Evolutionary conservation across 2,113 vertebrate species (phyloP).

Genomic region (Hypanus sabinus): DNA sequence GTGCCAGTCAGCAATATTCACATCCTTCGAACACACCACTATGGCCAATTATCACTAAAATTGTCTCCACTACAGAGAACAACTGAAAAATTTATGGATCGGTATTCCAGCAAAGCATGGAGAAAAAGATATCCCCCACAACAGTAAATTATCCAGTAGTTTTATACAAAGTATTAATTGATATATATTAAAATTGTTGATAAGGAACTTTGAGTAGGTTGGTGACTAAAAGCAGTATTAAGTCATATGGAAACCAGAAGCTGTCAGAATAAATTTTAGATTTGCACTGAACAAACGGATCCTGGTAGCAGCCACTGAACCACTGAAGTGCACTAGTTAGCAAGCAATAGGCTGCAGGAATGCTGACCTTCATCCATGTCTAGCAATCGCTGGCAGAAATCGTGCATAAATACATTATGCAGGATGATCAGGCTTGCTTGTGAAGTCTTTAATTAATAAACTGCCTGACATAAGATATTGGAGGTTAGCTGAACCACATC

Average conservation of each 20-base stretch:
- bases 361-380: not conserved
- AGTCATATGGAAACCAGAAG: not conserved
- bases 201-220: not conserved
- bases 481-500: not conserved
- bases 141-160: not conserved
- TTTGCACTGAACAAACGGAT: not conserved
- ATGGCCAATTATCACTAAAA: not conserved
- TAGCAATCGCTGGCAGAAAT: not conserved
- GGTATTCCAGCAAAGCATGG: not conserved
- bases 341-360: not conserved
- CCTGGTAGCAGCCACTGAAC: not conserved
- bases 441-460: not conserved
- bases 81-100: not conserved
- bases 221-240: not conserved
- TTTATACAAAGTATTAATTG: not conserved
- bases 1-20: not conserved
- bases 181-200: not conserved
- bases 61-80: not conserved
- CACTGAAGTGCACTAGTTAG: not conserved
- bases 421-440: not conserved
- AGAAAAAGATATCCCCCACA: too few species aligned
- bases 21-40: not conserved
- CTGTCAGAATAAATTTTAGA: not conserved
- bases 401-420: too few species aligned
- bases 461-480: not conserved